Base-by-base conservation (phyloP, 2,888 invertebrate species). In the Cosmia pyralina region DNA sequence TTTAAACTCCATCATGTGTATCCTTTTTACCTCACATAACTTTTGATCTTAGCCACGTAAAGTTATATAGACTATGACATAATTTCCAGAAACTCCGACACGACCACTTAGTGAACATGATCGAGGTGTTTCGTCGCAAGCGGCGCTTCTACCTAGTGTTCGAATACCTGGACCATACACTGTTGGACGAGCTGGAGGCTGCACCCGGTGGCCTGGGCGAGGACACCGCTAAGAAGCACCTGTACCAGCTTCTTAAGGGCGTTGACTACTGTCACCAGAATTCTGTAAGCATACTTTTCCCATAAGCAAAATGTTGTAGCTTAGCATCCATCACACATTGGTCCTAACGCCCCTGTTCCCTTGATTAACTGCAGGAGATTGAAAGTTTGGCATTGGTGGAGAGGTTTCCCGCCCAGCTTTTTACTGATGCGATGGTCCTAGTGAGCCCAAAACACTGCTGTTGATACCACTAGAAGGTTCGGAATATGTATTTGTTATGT, bases 131-230 rank as follows among this genome's bases (percentile, higher is more conserved):
- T 92, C 97, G 98, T 19, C 97, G 98, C 72, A 97, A 98, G 92
- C 97, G 98, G 87, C 97, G 98, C 68, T 98, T 98, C 91, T 98
- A 98, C 94, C 95, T 99, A 48, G 98, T 99, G 13, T 98, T 98
- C 92, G 98, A 99, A 92, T 98, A 98, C 93, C 95, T 98, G 87
- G 98, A 98, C 92, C 98, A 98, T 89, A 98, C 98, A 0, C 97
- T 98, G 7, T 95, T 98, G 76, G 98, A 98, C 85, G 98, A 98
- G 95, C 93, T 99, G 88, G 98, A 98, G 89, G 97, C 97, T 44
- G 94, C 97, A 63, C 96, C 97, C 0, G 97, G 97, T 22, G 98
- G 98, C 0, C 95, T 98, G 11, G 98, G 98, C 2, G 97, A 97
- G 86, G 97, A 97, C 72, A 96, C 97, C 5, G 97, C 98, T 55